Percentiles rank a stretch among this genome's conserved stretches.
Evolutionary conservation across 2,797 vertebrate genomes (phyloP).

Genomic region (Hapalemur alaotrensis): DNA sequence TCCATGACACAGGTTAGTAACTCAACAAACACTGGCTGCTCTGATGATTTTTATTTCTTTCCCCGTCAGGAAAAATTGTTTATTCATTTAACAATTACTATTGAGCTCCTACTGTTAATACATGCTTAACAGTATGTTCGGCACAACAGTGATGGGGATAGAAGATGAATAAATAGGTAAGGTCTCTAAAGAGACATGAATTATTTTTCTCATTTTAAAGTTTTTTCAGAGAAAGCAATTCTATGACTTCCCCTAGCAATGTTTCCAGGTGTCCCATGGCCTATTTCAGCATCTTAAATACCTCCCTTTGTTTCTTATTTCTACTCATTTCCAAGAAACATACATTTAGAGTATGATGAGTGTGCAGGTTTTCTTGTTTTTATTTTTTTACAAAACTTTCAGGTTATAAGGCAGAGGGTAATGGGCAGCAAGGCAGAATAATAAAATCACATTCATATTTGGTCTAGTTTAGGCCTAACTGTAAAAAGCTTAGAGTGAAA

Average conservation of each 20-base stretch:
- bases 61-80: neutral
- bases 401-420: neutral
- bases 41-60: neutral
- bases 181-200: neutral
- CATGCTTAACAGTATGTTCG: neutral
- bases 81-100: neutral
- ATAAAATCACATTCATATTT: neutral
- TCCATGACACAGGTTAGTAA: neutral
- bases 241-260: neutral
- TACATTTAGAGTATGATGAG: neutral
- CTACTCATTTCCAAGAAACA: neutral
- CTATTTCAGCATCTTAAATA: neutral
- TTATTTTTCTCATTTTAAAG: neutral
- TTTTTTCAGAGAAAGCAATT: neutral
- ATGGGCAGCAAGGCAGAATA: neutral
- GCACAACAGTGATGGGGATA: neutral
- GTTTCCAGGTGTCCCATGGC: neutral
- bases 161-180: neutral
- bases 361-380: neutral
- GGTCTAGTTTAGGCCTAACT: neutral
- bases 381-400: neutral
- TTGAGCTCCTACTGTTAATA: neutral
- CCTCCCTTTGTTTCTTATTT: neutral
- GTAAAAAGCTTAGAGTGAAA: neutral
- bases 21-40: neutral